Conservation (phyloP, 2,797 vertebrate species). For the Hyperoplus immaculatus region DNA sequence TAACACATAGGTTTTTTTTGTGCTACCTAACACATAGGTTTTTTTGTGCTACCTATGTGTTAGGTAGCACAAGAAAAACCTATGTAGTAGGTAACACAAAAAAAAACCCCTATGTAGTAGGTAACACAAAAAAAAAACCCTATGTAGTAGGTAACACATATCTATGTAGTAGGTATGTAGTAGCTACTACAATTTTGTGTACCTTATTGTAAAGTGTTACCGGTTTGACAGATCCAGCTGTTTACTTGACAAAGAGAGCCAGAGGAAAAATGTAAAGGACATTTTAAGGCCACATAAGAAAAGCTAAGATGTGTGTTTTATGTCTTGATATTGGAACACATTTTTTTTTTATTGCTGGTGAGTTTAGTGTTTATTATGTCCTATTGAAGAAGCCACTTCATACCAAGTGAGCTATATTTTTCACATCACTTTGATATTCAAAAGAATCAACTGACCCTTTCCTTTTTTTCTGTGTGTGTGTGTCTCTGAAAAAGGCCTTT, state of each 20-base stretch:
- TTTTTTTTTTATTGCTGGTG: background rate
- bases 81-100: too few species aligned
- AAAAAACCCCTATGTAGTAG: too few species aligned
- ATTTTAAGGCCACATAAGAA: conserved; percentile 22
- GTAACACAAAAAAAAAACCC: too few species aligned
- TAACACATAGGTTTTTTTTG: too few species aligned
- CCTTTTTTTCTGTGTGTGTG: rapidly evolving
- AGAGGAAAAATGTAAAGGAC: conserved; percentile 15
- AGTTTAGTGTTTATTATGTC: background rate
- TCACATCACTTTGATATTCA: background rate
- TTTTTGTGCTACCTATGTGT: too few species aligned
- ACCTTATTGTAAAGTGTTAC: too few species aligned
- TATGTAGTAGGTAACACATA: too few species aligned
- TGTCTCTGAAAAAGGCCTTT: background rate
- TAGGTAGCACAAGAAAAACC: too few species aligned
- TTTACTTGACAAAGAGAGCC: conserved; percentile 4
- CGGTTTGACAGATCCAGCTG: background rate
- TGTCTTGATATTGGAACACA: background rate
- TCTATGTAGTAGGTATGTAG: too few species aligned
- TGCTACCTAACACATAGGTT: too few species aligned
- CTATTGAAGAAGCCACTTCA: background rate
- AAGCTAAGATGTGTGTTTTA: background rate
- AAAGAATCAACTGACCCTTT: background rate
- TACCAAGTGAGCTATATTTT: background rate
- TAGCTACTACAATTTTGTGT: too few species aligned